A percentile compares a stretch with the other conserved stretches of the same genome.
phyloP scores from a whole-genome alignment of 2,797 vertebrate species.

The Sitta carolinensis region DNA sequence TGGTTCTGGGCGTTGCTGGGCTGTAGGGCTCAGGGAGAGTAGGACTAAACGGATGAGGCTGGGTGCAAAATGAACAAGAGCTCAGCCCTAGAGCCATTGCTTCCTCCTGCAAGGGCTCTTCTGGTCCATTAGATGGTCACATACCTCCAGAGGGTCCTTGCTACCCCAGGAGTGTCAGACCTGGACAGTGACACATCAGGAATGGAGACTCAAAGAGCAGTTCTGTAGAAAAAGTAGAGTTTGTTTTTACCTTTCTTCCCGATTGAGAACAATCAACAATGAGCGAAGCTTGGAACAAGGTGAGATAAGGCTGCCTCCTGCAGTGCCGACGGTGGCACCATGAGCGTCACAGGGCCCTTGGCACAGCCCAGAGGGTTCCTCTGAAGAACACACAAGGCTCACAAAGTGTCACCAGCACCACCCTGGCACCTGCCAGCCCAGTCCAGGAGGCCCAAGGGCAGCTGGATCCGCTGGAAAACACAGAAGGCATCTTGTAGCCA shows the following conservation, averaged over 20 bases:
- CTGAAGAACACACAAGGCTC: not conserved
- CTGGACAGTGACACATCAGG: not conserved
- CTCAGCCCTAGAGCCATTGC: not conserved
- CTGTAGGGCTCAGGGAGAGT: not conserved
- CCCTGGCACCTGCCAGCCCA: not conserved
- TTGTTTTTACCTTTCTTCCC: not conserved
- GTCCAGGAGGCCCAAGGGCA: accelerated
- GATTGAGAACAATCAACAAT: slow-evolving; percentile 32
- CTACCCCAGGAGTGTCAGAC: not conserved
- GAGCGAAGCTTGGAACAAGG: not conserved
- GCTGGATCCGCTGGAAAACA: accelerated
- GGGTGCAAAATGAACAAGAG: not conserved
- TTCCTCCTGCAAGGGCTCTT: not conserved
- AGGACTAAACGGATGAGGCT: accelerated
- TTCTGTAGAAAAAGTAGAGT: not conserved
- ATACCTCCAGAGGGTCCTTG: not conserved
- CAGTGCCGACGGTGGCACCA: accelerated
- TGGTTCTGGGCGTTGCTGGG: not conserved
- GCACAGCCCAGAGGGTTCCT: not conserved
- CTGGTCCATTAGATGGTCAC: accelerated
- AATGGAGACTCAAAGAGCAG: not conserved
- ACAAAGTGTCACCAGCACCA: not conserved
- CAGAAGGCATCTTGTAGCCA: not conserved
- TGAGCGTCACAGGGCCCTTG: not conserved
- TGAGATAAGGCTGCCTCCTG: slow-evolving; percentile 8